A percentile compares a stretch with the other conserved stretches of the same genome.
phyloP scores from a whole-genome alignment of 1,140 invertebrate species.

The Chelonus insularis region DNA sequence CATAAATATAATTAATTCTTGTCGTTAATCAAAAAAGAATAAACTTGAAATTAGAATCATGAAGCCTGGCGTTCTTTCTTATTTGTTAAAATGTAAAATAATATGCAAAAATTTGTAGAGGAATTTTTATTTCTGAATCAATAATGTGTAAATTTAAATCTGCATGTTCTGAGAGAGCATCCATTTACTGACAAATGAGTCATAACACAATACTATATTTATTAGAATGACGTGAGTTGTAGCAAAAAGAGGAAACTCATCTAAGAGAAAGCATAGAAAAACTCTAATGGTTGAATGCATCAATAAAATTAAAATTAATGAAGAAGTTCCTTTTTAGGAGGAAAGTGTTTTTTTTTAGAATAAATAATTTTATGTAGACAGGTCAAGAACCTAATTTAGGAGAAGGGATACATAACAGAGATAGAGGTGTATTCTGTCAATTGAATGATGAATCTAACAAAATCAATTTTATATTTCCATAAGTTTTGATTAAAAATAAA shows the following conservation, averaged over 20 bases:
- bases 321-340: no score
- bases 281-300: no score
- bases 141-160: background rate
- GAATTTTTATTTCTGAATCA: background rate
- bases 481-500: no score
- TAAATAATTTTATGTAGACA: conserved; percentile 1
- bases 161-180: background rate
- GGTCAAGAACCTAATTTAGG: conserved; percentile 6
- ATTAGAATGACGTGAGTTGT: conserved; percentile 26
- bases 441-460: background rate
- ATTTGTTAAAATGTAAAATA: no score
- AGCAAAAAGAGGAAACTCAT: background rate
- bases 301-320: no score
- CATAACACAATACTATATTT: conserved; percentile 26
- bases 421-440: background rate
- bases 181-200: conserved; percentile 26
- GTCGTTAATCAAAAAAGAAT: no score
- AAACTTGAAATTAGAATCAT: no score
- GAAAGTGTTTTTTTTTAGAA: no score
- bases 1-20: no score
- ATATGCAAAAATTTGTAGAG: no score
- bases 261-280: background rate
- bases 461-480: no score
- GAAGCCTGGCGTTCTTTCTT: no score
- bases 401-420: background rate